Evolutionary conservation across 2,113 vertebrate species (phyloP).

Genomic region (Eira barbara): DNA sequence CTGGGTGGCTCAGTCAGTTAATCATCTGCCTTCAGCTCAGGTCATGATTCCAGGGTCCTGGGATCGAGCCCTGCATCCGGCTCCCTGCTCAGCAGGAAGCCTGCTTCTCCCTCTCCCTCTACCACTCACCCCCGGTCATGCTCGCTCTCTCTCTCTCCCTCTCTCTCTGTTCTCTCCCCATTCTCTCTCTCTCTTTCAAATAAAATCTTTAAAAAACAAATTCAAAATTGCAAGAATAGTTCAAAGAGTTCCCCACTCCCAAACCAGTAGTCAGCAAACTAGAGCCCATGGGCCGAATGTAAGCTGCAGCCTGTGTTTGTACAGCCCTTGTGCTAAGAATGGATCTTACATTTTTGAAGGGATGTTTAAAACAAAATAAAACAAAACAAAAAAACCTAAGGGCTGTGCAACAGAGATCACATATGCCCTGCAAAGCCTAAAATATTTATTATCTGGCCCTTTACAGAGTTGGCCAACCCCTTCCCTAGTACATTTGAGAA

Average conservation of each 20-base stretch:
- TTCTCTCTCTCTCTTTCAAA: background rate
- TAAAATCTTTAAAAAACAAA: background rate
- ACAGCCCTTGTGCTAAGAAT: background rate
- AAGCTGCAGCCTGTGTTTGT: background rate
- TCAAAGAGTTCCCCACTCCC: background rate
- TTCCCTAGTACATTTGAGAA: background rate
- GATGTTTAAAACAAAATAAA: background rate
- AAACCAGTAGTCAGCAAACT: background rate
- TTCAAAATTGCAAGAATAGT: background rate
- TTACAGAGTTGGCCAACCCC: background rate
- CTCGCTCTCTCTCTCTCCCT: no score
- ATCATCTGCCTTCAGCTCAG: background rate
- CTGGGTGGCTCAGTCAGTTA: background rate
- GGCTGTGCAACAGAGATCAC: background rate
- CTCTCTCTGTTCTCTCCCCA: no score
- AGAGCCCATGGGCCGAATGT: background rate
- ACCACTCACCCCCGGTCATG: no score
- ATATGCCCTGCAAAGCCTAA: background rate
- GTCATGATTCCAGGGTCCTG: background rate
- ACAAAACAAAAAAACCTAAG: background rate
- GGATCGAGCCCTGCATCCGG: no score
- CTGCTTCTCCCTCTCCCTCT: background rate
- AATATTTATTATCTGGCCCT: background rate
- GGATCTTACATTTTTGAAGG: background rate
- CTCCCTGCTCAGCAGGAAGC: background rate